Base-by-base conservation (phyloP, 2,888 invertebrate species). In the Tenodera sinensis region DNA sequence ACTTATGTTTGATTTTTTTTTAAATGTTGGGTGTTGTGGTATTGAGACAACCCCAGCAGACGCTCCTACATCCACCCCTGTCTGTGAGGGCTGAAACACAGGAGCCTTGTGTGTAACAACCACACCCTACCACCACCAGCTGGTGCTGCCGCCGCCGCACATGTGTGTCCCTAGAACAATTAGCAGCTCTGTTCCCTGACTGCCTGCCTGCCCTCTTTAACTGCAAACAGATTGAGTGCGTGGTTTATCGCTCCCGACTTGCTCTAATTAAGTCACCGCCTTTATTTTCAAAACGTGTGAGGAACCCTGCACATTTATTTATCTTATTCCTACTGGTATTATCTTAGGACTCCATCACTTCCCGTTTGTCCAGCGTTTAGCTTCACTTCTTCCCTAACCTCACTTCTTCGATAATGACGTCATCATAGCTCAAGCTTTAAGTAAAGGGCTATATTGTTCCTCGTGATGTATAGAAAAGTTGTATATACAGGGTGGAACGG, bases 141-240 rank as follows among this genome's bases (percentile, higher is more conserved):
- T 71, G 54, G 54, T 20, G 54, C 6, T 71, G n/a, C n/a, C n/a
- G n/a, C n/a, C n/a, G n/a, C n/a, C n/a, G 15, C 54, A 71, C 20
- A 71, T 71, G 20, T 71, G 54, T 71, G n/a, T 1, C 2, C 20
- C 12, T 4, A 82, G 15, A 82, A 42, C 87, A 87, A 87, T 87
- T 87, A 87, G 87, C 83, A n/a, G 25, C 82, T 71, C 54, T 71
- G 54, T 71, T 71, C 54, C 1, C 42, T n/a, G n/a, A n/a, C n/a
- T n/a, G n/a, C n/a, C n/a, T n/a, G n/a, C n/a, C n/a, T 42, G 42
- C 9, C 87, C 47, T 28, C 15, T 30, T 71, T 87, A 87, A 87
- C 82, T 87, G 87, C 82, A 82, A 87, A 87, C 87, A 87, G 34
- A 87, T 87, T 87, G 87, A 12, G 30, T 82, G 34, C 42, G 83